Base-by-base conservation (phyloP, 2,113 vertebrate species). In the Xenotilapia flavipinnis region DNA sequence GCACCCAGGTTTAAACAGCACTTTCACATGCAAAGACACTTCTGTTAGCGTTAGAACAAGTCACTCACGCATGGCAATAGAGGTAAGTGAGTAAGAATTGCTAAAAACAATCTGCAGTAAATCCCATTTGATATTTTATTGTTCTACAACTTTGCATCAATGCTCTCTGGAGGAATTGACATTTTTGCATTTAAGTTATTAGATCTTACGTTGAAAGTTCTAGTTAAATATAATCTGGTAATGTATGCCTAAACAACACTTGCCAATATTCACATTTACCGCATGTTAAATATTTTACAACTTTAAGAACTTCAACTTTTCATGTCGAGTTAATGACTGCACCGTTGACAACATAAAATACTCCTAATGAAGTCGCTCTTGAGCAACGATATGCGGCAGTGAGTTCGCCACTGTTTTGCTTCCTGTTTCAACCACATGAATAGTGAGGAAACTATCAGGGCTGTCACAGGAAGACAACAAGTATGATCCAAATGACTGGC, bases 401-500 rank as follows among this genome's bases (percentile, higher is more conserved):
- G 81, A 38, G 15, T 82, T 80, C 12, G 47, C 79, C 82, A 79
- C 89, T 45, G 86, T 79, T 84, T 54, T 73, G 88, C 17, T 94
- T 95, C 92, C 92, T 95, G 93, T 91, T 92, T 92, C 81, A 84
- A 89, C 94, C 94, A 94, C 94, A 94, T 94, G 82, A 95, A 90
- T 87, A 15, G 75, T 36, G 62, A 92, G 91, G 91, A 91, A 95
- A 93, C 70, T 85, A 91, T 65, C 84, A 70, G 81, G 21, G 26
- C 81, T 49, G 86, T 89, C 90, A 84, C 90, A 93, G 90, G 83
- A 95, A 94, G 90, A 83, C 82, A 73, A 60, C 83, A 54, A 81
- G 36, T 83, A 79, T 36, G 40, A 89, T 88, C 82, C 81, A 77
- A 88, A 92, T 89, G 90, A 89, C 86, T 90, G 60, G 12, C 14